Conservation (phyloP, 1,140 invertebrate species). For the Drosophila sp. region DNA sequence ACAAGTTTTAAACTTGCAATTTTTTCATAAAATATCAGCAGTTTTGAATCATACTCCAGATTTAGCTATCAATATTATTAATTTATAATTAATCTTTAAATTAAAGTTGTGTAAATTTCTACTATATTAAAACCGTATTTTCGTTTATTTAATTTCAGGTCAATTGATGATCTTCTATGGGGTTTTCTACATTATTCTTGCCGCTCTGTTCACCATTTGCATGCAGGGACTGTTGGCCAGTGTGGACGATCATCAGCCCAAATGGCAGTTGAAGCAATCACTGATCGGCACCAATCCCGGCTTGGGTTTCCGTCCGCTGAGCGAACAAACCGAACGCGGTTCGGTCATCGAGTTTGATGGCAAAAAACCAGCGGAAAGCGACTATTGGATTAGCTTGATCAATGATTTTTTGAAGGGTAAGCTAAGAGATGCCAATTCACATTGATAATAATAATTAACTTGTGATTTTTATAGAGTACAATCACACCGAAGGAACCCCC, state of each 20-base stretch:
- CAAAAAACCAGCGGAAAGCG: conserved; percentile 86
- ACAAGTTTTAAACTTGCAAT: too few relatives aligned
- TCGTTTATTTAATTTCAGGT: conserved; percentile 84
- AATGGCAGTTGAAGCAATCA: conserved; percentile 88
- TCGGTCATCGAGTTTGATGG: conserved; percentile 92
- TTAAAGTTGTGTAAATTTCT: too few relatives aligned
- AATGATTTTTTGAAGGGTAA: conserved; percentile 89
- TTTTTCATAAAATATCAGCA: too few relatives aligned
- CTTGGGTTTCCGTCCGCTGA: conserved; percentile 93
- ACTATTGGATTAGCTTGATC: conserved; percentile 88
- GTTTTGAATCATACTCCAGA: too few relatives aligned
- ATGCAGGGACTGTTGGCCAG: conserved; percentile 91
- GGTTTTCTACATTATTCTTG: conserved; percentile 92
- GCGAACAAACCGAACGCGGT: conserved; percentile 89
- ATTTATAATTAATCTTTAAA: too few relatives aligned
- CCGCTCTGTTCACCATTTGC: conserved; percentile 91
- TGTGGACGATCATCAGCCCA: conserved; percentile 88
- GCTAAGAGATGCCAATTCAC: conserved; percentile 58
- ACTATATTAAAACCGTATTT: neutral
- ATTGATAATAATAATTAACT: neutral
- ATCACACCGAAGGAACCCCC: conserved; percentile 86
- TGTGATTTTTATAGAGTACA: conserved; percentile 56
- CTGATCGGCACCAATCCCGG: conserved; percentile 95
- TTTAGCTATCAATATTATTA: too few relatives aligned
- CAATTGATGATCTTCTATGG: conserved; percentile 91